A percentile compares a stretch with the other conserved stretches of the same genome.
phyloP scores from a whole-genome alignment of 2,888 invertebrate genomes.

The Leistus spinibarbis region DNA sequence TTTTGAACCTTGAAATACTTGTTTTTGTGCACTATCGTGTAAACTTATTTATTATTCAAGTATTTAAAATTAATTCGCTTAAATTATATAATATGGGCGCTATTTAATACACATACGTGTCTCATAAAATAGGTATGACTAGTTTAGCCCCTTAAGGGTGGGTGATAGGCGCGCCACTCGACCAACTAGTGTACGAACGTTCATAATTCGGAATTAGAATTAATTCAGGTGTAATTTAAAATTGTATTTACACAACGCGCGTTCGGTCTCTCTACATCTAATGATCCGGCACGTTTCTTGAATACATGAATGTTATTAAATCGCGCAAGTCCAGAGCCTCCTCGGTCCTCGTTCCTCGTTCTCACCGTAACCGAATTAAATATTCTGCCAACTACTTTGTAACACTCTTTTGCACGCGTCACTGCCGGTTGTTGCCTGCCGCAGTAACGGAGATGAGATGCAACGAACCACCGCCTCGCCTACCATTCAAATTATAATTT shows the following conservation, averaged over 20 bases:
- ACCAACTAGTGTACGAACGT: not conserved
- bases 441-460: not conserved
- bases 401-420: not conserved
- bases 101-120: no score
- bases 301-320: slow-evolving; percentile 35
- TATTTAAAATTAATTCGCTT: no score
- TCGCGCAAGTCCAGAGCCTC: not conserved
- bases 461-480: not conserved
- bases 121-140: no score
- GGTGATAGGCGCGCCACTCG: no score
- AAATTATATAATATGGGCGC: no score
- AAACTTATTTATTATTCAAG: no score
- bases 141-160: not conserved
- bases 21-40: no score
- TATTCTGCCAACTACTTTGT: not conserved
- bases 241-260: slow-evolving; percentile 27
- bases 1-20: no score
- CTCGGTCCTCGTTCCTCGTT: no score
- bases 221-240: slow-evolving; percentile 38
- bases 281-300: slow-evolving; percentile 31
- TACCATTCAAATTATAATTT: not conserved
- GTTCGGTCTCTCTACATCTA: slow-evolving; percentile 5
- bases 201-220: slow-evolving; percentile 24
- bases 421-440: not conserved
- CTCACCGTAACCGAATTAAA: not conserved